Evolutionary conservation across 2,797 vertebrate genomes (phyloP).

Genomic region (Protosalanx chinensis): DNA sequence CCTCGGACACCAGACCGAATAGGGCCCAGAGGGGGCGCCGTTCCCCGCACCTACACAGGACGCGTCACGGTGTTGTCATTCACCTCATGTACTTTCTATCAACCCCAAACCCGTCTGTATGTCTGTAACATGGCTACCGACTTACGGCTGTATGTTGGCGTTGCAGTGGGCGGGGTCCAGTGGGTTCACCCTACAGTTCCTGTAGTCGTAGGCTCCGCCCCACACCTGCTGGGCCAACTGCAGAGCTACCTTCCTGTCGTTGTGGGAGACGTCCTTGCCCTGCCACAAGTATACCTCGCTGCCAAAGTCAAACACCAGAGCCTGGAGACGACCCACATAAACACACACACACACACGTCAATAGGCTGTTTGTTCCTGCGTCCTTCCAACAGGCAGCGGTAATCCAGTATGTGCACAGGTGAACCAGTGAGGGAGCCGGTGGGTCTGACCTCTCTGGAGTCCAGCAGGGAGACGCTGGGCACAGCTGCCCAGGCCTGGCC

Average conservation of each 20-base stretch:
- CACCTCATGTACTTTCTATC: background rate
- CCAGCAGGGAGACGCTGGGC: constrained; percentile 66
- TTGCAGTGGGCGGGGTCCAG: constrained; percentile 68
- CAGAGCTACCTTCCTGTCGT: constrained; percentile 66
- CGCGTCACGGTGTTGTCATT: constrained; percentile 3
- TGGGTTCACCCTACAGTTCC: constrained; percentile 77
- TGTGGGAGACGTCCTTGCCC: constrained; percentile 65
- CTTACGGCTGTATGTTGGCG: constrained; percentile 61
- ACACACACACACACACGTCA: background rate
- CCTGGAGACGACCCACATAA: constrained; percentile 51
- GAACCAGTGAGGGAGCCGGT: background rate
- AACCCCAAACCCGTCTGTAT: background rate
- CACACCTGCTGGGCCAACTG: constrained; percentile 78
- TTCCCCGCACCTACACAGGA: constrained; percentile 62
- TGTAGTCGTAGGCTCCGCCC: constrained; percentile 77
- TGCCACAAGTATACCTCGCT: constrained; percentile 81
- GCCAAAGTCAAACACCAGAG: constrained; percentile 80
- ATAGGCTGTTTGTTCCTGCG: no score
- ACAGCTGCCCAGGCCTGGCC: constrained; percentile 73
- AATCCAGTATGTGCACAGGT: no score
- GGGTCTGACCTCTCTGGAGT: constrained; percentile 62
- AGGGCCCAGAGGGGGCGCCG: constrained; percentile 76
- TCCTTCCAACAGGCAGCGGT: no score
- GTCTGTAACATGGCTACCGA: constrained; percentile 2
- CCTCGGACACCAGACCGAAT: constrained; percentile 68